A percentile compares a stretch with the other conserved stretches of the same genome.
phyloP scores from a whole-genome alignment of 2,113 vertebrate genomes.

The Oreochromis niloticus region DNA sequence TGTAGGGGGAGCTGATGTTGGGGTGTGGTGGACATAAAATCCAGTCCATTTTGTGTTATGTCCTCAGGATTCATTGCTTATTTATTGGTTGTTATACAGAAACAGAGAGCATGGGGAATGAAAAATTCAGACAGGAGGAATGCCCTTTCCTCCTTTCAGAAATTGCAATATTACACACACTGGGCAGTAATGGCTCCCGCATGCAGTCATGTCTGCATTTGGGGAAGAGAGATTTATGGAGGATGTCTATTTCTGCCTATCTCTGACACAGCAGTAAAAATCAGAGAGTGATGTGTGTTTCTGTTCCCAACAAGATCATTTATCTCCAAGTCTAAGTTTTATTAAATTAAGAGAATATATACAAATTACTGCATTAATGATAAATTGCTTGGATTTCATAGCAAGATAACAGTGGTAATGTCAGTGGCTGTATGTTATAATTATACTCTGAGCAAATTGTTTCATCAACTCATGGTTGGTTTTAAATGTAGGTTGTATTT shows the following conservation, averaged over 20 bases:
- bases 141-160: constrained; percentile 51
- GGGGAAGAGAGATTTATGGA: constrained; percentile 22
- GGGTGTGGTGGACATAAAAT: constrained; percentile 27
- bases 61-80: constrained; percentile 63
- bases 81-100: constrained; percentile 62
- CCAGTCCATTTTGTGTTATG: constrained; percentile 43
- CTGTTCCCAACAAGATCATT: background rate
- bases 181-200: constrained; percentile 40
- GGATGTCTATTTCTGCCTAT: background rate
- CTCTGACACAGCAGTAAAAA: constrained; percentile 2
- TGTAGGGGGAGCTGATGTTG: background rate
- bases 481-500: background rate
- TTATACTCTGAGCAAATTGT: background rate
- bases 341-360: background rate
- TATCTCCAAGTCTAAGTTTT: background rate
- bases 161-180: constrained; percentile 50
- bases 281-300: background rate
- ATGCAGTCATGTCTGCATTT: background rate
- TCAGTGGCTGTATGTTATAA: background rate
- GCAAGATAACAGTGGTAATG: background rate
- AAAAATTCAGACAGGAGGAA: constrained; percentile 64
- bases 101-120: constrained; percentile 51
- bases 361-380: background rate
- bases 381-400: background rate
- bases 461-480: background rate